Evolutionary conservation across 2,888 invertebrate genomes (phyloP), one percentile per base, ranked within the genome.

Genomic region (Thelaira solivaga): DNA sequence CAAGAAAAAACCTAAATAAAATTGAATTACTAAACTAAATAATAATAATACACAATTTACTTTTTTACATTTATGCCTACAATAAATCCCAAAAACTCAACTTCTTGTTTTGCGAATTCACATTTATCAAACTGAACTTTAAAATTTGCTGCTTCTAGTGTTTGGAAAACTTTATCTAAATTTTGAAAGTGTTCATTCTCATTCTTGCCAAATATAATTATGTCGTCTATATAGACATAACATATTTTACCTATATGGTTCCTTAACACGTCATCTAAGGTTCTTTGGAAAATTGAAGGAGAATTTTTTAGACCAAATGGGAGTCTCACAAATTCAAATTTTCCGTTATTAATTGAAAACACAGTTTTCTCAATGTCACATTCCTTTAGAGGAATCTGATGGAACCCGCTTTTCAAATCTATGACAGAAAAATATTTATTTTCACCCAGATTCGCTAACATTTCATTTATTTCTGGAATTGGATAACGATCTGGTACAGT

Each of bases 261-360:
- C 34, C 62, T 43, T 7, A 26, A 26, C 4, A 26, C 39, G 18
- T 73, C 39, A 26, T 73, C 73, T 7, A 71, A 10, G 13, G 61
- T 51, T 1, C 71, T 31, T 55, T 72, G 72, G 20, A 72, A 72
- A 8, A 62, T 41, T 36, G 47, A 34, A 18, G 72, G 62, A 5
- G 55, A 55, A 36, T 62, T n/a, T n/a, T 72, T 49, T n/a, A n/a
- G n/a, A n/a, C n/a, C n/a, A n/a, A n/a, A n/a, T n/a, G n/a, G n/a
- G 26, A 73, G 51, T 29, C 59, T 18, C 10, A 36, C 16, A 31
- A 74, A 67, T 31, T 74, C 59, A 20, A 57, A 59, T 24, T 67
- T 74, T 11, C 65, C 65, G 16, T 51, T 57, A 24, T 57, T 57
- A 31, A 74, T 18, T 10, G 73, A 73, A 24, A 73, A 74, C 11